Evolutionary conservation across 1,140 invertebrate species (phyloP).

Genomic region (Semibalanus balanoides): DNA sequence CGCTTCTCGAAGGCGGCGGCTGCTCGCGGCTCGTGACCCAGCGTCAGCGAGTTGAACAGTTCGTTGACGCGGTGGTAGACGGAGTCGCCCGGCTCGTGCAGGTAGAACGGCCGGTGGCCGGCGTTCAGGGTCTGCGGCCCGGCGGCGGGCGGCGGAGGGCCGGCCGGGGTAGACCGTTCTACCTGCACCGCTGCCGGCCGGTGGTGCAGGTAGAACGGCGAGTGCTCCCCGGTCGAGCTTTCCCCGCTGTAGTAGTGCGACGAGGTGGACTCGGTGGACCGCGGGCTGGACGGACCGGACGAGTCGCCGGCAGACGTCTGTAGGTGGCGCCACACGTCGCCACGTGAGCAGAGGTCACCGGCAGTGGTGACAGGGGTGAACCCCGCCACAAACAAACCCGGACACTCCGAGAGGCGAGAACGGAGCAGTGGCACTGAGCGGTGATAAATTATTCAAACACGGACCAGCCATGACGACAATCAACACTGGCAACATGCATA

Average conservation of each 20-base stretch:
- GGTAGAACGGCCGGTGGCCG: conserved; percentile 46
- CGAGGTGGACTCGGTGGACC: neutral
- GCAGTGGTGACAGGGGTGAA: too few species aligned
- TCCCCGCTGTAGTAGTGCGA: conserved; percentile 6
- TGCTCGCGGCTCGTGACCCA: neutral
- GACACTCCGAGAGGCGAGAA: too few species aligned
- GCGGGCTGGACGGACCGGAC: conserved; percentile 12
- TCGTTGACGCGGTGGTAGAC: conserved; percentile 61
- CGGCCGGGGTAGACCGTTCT: too few species aligned
- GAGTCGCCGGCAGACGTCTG: conserved; percentile 11
- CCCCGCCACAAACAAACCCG: too few species aligned
- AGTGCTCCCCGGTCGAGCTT: conserved; percentile 20
- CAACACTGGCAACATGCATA: too few species aligned
- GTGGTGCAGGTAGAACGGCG: conserved; percentile 59
- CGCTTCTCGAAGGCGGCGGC: neutral
- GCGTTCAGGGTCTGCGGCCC: neutral
- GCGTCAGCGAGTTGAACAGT: conserved; percentile 43
- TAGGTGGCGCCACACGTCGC: neutral
- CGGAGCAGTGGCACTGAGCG: too few species aligned
- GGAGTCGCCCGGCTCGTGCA: conserved; percentile 60
- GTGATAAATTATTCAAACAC: too few species aligned
- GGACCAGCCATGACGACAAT: too few species aligned
- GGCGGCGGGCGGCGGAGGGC: too few species aligned
- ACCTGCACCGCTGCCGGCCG: too few species aligned
- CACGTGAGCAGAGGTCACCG: too few species aligned